Conservation (phyloP, 2,888 invertebrate species). For the Teleiodes luculella region DNA sequence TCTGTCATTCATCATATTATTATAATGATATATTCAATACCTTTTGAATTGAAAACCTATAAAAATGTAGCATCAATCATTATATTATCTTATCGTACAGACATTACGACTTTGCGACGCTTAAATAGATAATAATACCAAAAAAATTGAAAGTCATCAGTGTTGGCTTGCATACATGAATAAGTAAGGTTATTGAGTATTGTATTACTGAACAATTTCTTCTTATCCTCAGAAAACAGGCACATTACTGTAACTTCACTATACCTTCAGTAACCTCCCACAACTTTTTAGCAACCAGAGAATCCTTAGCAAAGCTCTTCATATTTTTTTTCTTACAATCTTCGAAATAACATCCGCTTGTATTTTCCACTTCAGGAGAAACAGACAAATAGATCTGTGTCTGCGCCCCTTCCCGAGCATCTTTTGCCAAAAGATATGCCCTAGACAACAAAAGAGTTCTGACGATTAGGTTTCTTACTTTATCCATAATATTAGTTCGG, state of each 20-base stretch:
- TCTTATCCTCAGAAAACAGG: too few relatives aligned
- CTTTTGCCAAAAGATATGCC: background rate
- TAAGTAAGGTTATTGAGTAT: too few relatives aligned
- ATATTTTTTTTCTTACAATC: constrained; percentile 5
- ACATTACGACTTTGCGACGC: too few relatives aligned
- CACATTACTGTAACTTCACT: background rate
- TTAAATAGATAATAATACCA: too few relatives aligned
- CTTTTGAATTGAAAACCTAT: too few relatives aligned
- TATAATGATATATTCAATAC: too few relatives aligned
- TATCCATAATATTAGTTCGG: constrained; percentile 80
- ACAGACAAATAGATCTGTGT: constrained; percentile 10
- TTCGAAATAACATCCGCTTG: constrained; percentile 5
- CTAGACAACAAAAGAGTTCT: background rate
- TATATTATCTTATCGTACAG: too few relatives aligned
- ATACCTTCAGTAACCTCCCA: constrained; percentile 7
- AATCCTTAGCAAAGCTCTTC: background rate
- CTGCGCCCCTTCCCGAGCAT: constrained; percentile 8
- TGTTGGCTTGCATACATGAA: too few relatives aligned
- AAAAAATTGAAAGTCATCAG: too few relatives aligned
- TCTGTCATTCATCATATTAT: too few relatives aligned
- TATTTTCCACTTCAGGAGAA: constrained; percentile 8
- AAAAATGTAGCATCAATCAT: too few relatives aligned
- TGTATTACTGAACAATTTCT: too few relatives aligned
- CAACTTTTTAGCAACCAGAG: constrained; percentile 1
- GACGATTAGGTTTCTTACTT: background rate